These are phyloP conservation scores for Arremon aurantiirostris DNA, from an alignment of 2,797 vertebrate species.

Conservation along the genomic window DNA sequence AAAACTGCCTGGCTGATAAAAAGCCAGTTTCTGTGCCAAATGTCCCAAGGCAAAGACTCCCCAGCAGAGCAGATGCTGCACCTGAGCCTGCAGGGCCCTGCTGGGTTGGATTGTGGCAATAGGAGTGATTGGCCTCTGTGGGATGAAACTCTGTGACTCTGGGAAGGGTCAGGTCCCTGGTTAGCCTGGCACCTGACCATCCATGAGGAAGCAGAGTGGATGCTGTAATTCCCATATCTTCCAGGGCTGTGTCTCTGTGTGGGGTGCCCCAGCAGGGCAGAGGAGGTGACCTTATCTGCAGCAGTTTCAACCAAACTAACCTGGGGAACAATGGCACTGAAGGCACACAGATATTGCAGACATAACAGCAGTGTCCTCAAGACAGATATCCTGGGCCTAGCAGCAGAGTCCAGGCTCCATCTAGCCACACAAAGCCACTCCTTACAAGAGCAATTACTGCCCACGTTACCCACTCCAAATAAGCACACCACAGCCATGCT, in stretches of 20 bases:
- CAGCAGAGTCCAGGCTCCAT: neutral
- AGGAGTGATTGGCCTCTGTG: neutral
- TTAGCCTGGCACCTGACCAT: neutral
- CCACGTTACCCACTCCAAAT: neutral
- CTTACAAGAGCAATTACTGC: neutral
- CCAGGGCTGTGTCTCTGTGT: neutral
- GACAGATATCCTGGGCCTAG: neutral
- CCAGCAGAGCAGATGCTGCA: neutral
- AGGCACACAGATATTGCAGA: neutral
- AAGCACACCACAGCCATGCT: neutral
- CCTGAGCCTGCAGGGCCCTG: neutral
- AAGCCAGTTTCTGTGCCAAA: neutral
- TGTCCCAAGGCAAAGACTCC: neutral
- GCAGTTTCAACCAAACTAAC: constrained; percentile 50
- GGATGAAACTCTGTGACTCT: neutral
- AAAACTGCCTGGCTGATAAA: neutral
- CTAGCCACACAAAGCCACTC: neutral
- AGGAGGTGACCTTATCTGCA: neutral
- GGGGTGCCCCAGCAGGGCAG: neutral
- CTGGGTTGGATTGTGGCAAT: neutral
- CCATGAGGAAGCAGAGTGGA: neutral
- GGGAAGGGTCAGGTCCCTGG: neutral
- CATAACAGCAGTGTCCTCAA: neutral
- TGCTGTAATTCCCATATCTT: neutral
- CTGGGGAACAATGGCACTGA: neutral